These are phyloP conservation scores for Uria aalge DNA, from an alignment of 2,113 vertebrate genomes.

Conservation along the genomic window DNA sequence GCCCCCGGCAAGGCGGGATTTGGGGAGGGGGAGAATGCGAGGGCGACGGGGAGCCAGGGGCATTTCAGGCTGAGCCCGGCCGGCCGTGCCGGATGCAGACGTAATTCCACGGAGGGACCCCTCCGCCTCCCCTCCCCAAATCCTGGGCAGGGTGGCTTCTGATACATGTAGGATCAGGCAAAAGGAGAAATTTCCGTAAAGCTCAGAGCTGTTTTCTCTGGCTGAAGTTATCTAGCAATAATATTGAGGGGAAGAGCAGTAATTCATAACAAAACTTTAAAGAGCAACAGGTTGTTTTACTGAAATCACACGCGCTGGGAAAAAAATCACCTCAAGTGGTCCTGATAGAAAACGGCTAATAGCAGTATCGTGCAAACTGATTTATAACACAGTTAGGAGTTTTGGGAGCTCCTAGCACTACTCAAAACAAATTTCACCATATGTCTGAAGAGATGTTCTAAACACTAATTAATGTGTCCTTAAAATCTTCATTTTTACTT, in stretches of 20 bases:
- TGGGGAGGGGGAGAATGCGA: not conserved
- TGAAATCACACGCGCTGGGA: not conserved
- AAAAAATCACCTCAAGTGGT: not conserved
- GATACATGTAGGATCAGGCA: not conserved
- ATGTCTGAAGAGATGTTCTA: not conserved
- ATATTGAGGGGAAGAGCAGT: constrained; percentile 16
- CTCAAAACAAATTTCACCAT: not conserved
- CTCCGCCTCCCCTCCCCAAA: constrained; percentile 6
- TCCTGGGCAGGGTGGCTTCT: not conserved
- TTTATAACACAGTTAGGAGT: not conserved
- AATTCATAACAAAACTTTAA: constrained; percentile 32
- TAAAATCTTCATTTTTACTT: not conserved
- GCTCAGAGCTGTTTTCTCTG: constrained; percentile 44
- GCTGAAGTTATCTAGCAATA: constrained; percentile 31
- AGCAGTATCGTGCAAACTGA: not conserved
- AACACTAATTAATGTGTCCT: not conserved
- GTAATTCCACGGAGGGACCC: constrained; percentile 10
- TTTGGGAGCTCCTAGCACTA: not conserved
- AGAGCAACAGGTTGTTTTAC: constrained; percentile 33
- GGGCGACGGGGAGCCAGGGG: not conserved
- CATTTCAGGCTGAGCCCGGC: not conserved
- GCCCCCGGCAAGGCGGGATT: not conserved
- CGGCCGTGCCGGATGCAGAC: not conserved
- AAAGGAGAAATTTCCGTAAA: not conserved
- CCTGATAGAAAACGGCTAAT: not conserved